Base-by-base conservation (phyloP, 2,113 vertebrate genomes). In the Trematomus loennbergii region DNA sequence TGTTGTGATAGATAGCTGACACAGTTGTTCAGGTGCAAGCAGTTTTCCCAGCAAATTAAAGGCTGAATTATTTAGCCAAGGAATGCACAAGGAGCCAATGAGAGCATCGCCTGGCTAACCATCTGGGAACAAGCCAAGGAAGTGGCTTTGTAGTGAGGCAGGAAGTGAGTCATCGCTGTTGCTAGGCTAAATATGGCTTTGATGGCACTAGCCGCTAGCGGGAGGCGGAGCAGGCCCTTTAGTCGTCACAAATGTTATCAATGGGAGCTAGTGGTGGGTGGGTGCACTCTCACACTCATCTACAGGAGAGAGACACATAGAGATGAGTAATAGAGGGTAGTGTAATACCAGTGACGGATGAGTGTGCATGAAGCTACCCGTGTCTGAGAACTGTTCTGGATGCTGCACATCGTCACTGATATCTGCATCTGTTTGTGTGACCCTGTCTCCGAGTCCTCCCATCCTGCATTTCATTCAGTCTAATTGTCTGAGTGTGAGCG, bases 161-260 rank as follows among this genome's bases (percentile, higher is more conserved):
- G 91, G 92, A 94, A 91, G 92, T 94, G 94, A 95, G 92, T 94
- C 93, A 94, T 89, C n/a, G 7, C 91, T 91, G 84, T 93, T 93
- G 88, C 91, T 88, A 83, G 79, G 91, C 92, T 94, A 94, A 94
- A 94, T 94, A 93, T 94, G 94, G 91, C 88, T 83, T 80, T 68
- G 61, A 82, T 79, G 70, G 78, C 25, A 63, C 62, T 79, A 60
- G 79, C 50, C 22, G 65, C 62, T 79, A 60, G 79, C 50, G 66
- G 87, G 66, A 82, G 83, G 85, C 20, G 67, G 78, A 76, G 76
- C 9, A 50, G 67, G 59, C 65, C 61, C 60, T 64, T 20, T 22
- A 75, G 66, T 79, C 68, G 58, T 89, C 79, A 75, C 81, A 86
- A 71, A 76, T 82, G 83, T 90, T 91, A 79, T 92, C 90, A 90